Evolutionary conservation across 2,797 vertebrate species (phyloP), one percentile per base, ranked within the genome.

Genomic region (Tokudaia tokunoshimensis): DNA sequence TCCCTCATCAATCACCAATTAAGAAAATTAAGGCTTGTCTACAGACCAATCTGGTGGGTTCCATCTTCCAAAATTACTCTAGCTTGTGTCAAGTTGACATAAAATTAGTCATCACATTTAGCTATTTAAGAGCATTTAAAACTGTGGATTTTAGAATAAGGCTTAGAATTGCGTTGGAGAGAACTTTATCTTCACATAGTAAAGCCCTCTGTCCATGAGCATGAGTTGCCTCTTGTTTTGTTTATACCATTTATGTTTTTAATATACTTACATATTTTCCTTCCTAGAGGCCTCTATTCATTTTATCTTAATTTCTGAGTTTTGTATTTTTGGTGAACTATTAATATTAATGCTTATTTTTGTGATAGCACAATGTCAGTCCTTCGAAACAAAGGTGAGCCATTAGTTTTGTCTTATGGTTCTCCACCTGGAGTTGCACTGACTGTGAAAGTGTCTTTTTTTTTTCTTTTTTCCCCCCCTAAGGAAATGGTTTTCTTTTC

Each of bases 81-180:
- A 50, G 31, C 44, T 67, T 85, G 83, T n/a, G 63, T 70, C 83
- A n/a, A n/a, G 47, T 86, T 70, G 63, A 52, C 47, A 52, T 10
- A 26, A 67, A 85, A n/a, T 34, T 85, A n/a, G 12, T n/a, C 31
- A 52, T 52, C 44, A 52, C 20, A 55, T 61, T 92, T 80, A 91
- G 15, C 61, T 96, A 22, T 57, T 91, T 15, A 76, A 72, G 61
- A 91, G 19, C 29, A 92, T 44, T 70, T 70, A 72, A 44, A 89
- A 80, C n/a, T 95, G 41, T 34, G 72, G 9, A 65, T 91, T 91
- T 92, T 80, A 80, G 63, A 83, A 86, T 89, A 89, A 75, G 57
- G 89, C 31, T 87, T 96, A 78, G 17, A 84, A 90, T 81, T 94
- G 50, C 6, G 52, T 79, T 82, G 31, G 22, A 52, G 47, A 88